phyloP scores from a whole-genome alignment of 2,888 invertebrate species.

The Heliconius sara region DNA sequence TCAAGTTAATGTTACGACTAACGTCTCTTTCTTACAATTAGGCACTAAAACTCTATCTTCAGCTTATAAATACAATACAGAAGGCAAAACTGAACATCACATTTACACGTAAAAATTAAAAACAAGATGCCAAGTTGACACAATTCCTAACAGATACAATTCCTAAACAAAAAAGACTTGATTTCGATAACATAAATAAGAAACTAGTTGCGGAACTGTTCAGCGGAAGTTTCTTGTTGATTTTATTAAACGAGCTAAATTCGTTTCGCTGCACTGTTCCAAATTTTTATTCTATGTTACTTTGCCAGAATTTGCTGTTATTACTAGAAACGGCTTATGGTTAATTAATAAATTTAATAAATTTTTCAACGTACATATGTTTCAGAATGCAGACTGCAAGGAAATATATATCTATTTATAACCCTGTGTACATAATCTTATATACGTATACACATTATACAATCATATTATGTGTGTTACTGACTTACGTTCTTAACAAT shows the following conservation, averaged over 20 bases:
- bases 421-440: too few species aligned
- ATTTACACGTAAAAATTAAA: not conserved
- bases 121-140: too few species aligned
- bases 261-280: constrained; percentile 22
- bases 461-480: too few species aligned
- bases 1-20: too few species aligned
- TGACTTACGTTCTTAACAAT: too few species aligned
- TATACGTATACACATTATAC: too few species aligned
- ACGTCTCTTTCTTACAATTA: too few species aligned
- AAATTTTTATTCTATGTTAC: constrained; percentile 34
- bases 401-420: too few species aligned
- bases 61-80: too few species aligned
- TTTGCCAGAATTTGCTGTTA: constrained; percentile 26
- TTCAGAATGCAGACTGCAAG: not conserved
- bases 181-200: constrained; percentile 42
- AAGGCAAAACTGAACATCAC: not conserved
- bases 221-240: constrained; percentile 18
- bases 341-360: constrained; percentile 17
- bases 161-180: constrained; percentile 31
- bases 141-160: not conserved
- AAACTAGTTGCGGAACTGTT: constrained; percentile 36
- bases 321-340: not conserved
- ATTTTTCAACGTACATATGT: not conserved
- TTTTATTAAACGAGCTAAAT: constrained; percentile 24
- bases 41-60: too few species aligned